Evolutionary conservation across 2,797 vertebrate species (phyloP), one percentile per base, ranked within the genome.

Genomic region (Sternotherus odoratus): DNA sequence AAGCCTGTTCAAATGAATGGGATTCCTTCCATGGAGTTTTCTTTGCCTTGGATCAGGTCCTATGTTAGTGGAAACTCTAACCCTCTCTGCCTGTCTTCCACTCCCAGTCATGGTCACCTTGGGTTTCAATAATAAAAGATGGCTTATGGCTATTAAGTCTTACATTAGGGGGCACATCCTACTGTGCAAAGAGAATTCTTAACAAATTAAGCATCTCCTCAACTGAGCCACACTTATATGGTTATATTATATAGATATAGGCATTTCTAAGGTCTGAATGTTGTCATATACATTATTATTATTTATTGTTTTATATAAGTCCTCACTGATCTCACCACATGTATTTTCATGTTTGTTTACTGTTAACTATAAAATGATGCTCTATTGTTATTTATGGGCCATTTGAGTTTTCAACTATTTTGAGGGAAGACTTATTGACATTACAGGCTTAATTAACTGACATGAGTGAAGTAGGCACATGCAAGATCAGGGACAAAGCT

Each of bases 321-420:
- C 91, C 78, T 36, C 21, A 83, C 1, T 56, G 74, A 49, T 86
- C 36, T 53, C 77, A 90, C 63, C 6, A 3, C 3, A 1, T 36
- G 66, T 80, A 16, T 16, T 92, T 93, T n/a, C 48, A 16, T 89
- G 85, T 89, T 77, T 84, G 75, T 87, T 93, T 74, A 36, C 78
- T 78, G 13, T 86, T 86, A 86, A 85, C 79, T 90, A 50, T n/a
- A 63, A 63, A 63, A 63, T 63, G 9, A 36, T 66, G 9, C 63
- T 21, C 4, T 36, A n/a, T 21, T 63, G 60, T 63, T 66, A 9
- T 66, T 66, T n/a, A 63, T 66, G 16, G n/a, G 60, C 33, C 16
- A 33, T 63, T 36, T 77, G 83, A 88, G 9, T 74, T 95, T 69
- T 94, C 49, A 80, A 60, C 12, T 93, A 15, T 83, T 79, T 63